Evolutionary conservation across 2,888 invertebrate genomes (phyloP), one percentile per base, ranked within the genome.

Genomic region (Vanessa cardui): DNA sequence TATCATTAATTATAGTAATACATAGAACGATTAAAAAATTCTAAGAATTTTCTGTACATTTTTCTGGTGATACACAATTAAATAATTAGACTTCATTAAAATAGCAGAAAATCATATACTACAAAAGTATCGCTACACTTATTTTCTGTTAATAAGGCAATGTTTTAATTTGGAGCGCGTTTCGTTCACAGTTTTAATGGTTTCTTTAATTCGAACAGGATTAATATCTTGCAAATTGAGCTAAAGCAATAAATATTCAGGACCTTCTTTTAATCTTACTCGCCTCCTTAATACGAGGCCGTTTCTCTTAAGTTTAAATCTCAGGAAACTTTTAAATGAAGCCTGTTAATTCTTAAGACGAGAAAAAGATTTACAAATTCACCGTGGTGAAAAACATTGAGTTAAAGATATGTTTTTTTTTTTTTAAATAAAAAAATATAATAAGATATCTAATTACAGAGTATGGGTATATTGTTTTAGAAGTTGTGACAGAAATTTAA

Each of bases 141-240:
- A 50, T 8, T 31, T 54, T 5, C n/a, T 16, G 52, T 54, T 26
- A n/a, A 31, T 54, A 54, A 12, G 8, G 12, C 9, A 12, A 15
- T 15, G 16, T 31, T 54, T 54, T 26, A 54, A 54, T 31, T 31
- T 16, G 31, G 26, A 54, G 31, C 15, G 26, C 7, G 49, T 49
- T 49, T 18, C 49, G 20, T 54, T 54, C 52, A 26, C 21, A 26
- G 31, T 31, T 54, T 52, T 73, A 77, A 77, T 74, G 72, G 74
- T 73, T 74, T 74, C 74, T 76, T 76, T 76, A 74, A 76, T 72
- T 66, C 74, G 68, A 69, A 65, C 73, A 69, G 75, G 74, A 77
- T 76, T 78, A 80, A 79, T 80, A 78, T 78, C 77, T 77, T 80
- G 80, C 79, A 80, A 81, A 81, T 80, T 77, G 71, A 72, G 76